Evolutionary conservation across 2,113 vertebrate species (phyloP), one percentile per base, ranked within the genome.

Genomic region (Gnathochromis pfefferi): DNA sequence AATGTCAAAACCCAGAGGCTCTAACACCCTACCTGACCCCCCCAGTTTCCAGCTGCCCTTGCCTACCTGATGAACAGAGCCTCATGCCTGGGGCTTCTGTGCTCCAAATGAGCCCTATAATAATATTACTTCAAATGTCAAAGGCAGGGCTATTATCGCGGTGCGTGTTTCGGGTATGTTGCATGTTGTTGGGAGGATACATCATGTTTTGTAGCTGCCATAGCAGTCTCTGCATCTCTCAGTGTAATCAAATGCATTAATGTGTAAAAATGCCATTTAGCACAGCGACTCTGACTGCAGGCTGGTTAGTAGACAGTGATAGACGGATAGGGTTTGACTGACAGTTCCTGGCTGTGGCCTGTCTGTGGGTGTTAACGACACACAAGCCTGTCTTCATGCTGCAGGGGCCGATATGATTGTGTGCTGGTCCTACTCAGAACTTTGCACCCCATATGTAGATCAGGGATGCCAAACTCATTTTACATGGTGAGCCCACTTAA

Each of bases 241-340:
- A 42, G 86, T 86, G 68, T 93, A 95, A 95, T 96, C 92, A 94
- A 95, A 96, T 94, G 93, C 94, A 95, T 93, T 96, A 95, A 94
- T 95, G 95, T 96, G 94, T 95, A 95, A 96, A 96, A 95, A 96
- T 95, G 94, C 92, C 95, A 96, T 94, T 96, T 95, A 95, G 89
- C 94, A 91, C 94, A 90, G 91, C 84, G 81, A 82, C 84, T 88
- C 83, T 68, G 80, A 94, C 94, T 94, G 89, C 91, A 88, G 95
- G 94, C 93, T 94, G 87, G 70, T 94, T 89, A 87, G 92, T 75
- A 82, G 92, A 92, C 17, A 53, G 88, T 93, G 91, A 93, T 93
- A 79, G 93, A 94, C 88, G 75, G 90, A 93, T 89, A 84, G 58
- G 53, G 19, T 92, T 93, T 95, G 94, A 96, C 87, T 95, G 94